Percentiles rank a stretch among this genome's conserved stretches.
These are phyloP conservation scores for Caiman crocodilus DNA, from an alignment of 2,797 vertebrate genomes.

Conservation along the genomic window DNA sequence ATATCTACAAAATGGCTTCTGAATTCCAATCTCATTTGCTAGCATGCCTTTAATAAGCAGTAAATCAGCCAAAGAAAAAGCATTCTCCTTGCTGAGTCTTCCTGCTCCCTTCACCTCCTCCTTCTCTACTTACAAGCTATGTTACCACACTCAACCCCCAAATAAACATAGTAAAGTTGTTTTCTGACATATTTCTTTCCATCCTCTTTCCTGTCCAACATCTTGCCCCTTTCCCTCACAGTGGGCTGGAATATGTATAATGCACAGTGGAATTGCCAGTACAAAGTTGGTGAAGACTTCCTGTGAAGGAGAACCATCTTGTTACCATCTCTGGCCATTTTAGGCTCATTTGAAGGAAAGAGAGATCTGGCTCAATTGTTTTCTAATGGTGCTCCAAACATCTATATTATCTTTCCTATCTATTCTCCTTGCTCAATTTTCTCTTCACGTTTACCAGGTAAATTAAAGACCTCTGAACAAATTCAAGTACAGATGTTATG, in stretches of 20 bases:
- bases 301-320: background rate
- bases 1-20: too few species aligned
- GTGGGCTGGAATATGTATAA: background rate
- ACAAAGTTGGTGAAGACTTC: background rate
- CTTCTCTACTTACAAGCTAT: too few species aligned
- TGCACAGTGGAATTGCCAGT: background rate
- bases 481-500: background rate
- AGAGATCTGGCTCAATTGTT: background rate
- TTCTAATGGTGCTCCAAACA: background rate
- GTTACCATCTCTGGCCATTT: background rate
- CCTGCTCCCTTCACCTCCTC: too few species aligned
- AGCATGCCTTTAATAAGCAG: too few species aligned
- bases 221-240: background rate
- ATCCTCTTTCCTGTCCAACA: background rate
- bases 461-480: background rate
- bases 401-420: background rate
- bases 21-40: too few species aligned
- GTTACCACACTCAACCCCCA: too few species aligned
- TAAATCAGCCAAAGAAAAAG: too few species aligned
- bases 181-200: background rate
- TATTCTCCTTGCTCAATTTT: background rate
- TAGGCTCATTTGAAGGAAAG: background rate
- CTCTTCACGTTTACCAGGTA: background rate
- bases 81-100: too few species aligned
- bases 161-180: background rate